Evolutionary conservation across 2,797 vertebrate genomes (phyloP), one percentile per base, ranked within the genome.

Genomic region (Pangasius sanitwongsei): DNA sequence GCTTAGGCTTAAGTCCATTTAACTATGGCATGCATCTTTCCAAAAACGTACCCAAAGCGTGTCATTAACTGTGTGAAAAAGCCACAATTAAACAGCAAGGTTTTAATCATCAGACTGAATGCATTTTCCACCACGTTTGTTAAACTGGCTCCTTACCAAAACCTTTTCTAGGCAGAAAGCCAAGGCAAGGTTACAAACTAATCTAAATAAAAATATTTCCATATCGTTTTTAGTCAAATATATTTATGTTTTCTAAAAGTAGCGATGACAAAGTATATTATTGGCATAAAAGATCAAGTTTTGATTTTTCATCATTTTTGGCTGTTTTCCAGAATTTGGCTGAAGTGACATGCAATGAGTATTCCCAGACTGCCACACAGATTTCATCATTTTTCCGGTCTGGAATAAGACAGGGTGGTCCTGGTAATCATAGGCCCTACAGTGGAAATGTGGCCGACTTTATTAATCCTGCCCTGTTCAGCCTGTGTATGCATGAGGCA

Each of bases 31-130:
- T 6, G 31, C 31, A 37, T 70, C 31, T 18, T 70, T 37, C 31
- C 67, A 41, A 72, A 72, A 41, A 23, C 37, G 1, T 41, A 72
- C 41, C 69, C 37, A 15, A 41, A 37, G 72, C 11, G 23, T 12
- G 41, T 5, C 37, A 48, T 75, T 13, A 28, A 28, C 23, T 12
- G 41, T 75, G 72, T 48, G 23, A 37, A 70, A 70, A 70, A 34
- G 67, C 15, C 31, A 70, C 67, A 70, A 0, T 37, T 72, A 72
- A 20, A 41, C 3, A 23, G 70, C 6, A 72, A 72, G 6, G 37
- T 72, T 72, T 72, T 72, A 72, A 8, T 72, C 34, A 74, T 74
- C 70, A 74, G 70, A 74, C 70, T 44, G 70, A 44, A 74, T 15
- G 70, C 37, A 74, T 74, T 41, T 12, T 44, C 37, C 3, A 78